Evolutionary conservation across 2,888 invertebrate species (phyloP), one percentile per base, ranked within the genome.

Genomic region (Quadriops clusia): DNA sequence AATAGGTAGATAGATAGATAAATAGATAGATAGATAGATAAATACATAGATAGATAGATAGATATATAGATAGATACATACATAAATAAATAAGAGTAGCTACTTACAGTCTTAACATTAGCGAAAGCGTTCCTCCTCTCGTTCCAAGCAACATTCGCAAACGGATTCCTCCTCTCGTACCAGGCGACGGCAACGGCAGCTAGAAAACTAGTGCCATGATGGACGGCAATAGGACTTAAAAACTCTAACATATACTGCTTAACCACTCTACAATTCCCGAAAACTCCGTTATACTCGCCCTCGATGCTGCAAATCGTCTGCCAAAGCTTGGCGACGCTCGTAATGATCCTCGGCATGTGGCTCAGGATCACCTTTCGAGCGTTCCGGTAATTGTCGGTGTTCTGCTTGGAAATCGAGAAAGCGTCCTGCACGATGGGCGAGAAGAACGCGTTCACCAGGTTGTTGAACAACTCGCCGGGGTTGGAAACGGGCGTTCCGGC

Each of bases 171-270:
- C 31, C 75, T 61, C 45, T 86, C 81, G 54, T 80, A 77, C 89
- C 89, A 90, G 16, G 85, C 85, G 4, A 86, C 78, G 2, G 86
- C 81, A 36, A 89, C 71, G 3, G 87, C 82, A 5, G 82, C 80
- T 33, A 90, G 61, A 47, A 90, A 81, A 51, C 79, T 79, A 9
- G 75, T 68, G 7, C 84, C 79, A 55, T 89, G 85, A 50, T 84
- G 80, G 32, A 82, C 71, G 5, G 85, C 81, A 28, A 90, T 75
- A 0, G 89, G 89, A 46, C 84, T 84, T 3, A 90, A 59, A 42
- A 89, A 77, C 52, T 85, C 84, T 44, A 89, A 60, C 26, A 90
- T 64, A 45, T 83, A 78, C 44, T 83, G 79, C 38, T 80, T 76
- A 7, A 86, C 77, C 40, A 78, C 66, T 54, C 81, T 69, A 3